Percentiles rank a stretch among this genome's conserved stretches.
phyloP scores from a whole-genome alignment of 2,888 invertebrate genomes.

The Lymantria monacha region DNA sequence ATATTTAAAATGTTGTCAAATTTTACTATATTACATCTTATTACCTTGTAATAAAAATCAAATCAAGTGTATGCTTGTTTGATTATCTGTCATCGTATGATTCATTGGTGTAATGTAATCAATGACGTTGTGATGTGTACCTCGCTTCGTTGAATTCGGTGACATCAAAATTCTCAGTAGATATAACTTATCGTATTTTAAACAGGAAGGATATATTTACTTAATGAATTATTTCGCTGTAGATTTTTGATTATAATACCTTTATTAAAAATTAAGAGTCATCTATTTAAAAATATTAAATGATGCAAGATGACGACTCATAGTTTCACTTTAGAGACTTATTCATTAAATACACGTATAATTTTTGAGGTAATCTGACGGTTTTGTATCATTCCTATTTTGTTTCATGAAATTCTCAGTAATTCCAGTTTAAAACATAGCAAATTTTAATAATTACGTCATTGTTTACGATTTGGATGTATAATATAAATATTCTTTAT shows the following conservation, averaged over 20 bases:
- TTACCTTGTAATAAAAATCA: background rate
- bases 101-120: conserved; percentile 5
- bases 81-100: background rate
- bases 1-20: too few relatives aligned
- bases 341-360: too few relatives aligned
- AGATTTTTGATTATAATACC: background rate
- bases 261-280: background rate
- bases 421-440: too few relatives aligned
- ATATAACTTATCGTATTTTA: background rate
- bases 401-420: too few relatives aligned
- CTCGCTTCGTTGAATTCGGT: conserved; percentile 7
- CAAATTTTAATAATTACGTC: too few relatives aligned
- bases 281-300: background rate
- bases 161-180: conserved; percentile 14
- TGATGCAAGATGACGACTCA: background rate
- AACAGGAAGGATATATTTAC: conserved; percentile 6
- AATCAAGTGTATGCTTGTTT: background rate
- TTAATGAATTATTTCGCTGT: background rate
- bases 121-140: conserved; percentile 4
- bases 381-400: too few relatives aligned
- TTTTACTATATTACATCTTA: too few relatives aligned
- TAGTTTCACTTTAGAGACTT: background rate
- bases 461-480: too few relatives aligned
- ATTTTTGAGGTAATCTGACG: too few relatives aligned
- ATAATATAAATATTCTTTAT: too few relatives aligned